Conservation (phyloP, 2,888 invertebrate species). For the Crocallis elinguaria region DNA sequence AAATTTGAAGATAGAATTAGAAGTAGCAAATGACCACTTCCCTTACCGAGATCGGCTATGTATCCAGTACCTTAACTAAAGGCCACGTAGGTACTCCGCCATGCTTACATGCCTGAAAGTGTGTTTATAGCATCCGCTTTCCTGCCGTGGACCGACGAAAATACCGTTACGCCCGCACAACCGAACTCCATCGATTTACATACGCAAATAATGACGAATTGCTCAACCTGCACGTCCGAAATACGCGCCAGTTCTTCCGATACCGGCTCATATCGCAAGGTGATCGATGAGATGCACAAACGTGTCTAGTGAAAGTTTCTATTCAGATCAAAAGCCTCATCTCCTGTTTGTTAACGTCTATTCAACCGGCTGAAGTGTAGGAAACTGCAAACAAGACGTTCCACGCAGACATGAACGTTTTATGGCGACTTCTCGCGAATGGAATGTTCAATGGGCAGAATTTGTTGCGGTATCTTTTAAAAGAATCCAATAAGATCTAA, state of each 20-base stretch:
- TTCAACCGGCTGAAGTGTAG: slow-evolving; percentile 45
- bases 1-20: slow-evolving; percentile 27
- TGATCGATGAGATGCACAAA: slow-evolving; percentile 46
- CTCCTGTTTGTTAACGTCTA: slow-evolving; percentile 52
- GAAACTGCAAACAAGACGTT: slow-evolving; percentile 48
- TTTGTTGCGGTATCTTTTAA: slow-evolving; percentile 42
- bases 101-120: slow-evolving; percentile 71
- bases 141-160: slow-evolving; percentile 80
- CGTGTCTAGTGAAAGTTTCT: slow-evolving; percentile 40
- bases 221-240: slow-evolving; percentile 74
- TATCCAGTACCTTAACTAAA: slow-evolving; percentile 51
- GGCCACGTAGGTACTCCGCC: slow-evolving; percentile 53
- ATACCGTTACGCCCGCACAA: slow-evolving; percentile 80
- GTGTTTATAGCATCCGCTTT: slow-evolving; percentile 83
- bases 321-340: slow-evolving; percentile 55
- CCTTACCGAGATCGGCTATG: slow-evolving; percentile 32
- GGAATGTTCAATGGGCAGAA: slow-evolving; percentile 39
- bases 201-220: slow-evolving; percentile 83
- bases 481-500: slow-evolving; percentile 49
- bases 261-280: slow-evolving; percentile 38
- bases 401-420: slow-evolving; percentile 35
- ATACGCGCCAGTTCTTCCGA: slow-evolving; percentile 55
- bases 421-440: slow-evolving; percentile 35
- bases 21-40: slow-evolving; percentile 8
- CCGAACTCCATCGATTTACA: slow-evolving; percentile 82